Evolutionary conservation across 2,797 vertebrate species (phyloP), one percentile per base, ranked within the genome.

Genomic region (Telmatherina bonti): DNA sequence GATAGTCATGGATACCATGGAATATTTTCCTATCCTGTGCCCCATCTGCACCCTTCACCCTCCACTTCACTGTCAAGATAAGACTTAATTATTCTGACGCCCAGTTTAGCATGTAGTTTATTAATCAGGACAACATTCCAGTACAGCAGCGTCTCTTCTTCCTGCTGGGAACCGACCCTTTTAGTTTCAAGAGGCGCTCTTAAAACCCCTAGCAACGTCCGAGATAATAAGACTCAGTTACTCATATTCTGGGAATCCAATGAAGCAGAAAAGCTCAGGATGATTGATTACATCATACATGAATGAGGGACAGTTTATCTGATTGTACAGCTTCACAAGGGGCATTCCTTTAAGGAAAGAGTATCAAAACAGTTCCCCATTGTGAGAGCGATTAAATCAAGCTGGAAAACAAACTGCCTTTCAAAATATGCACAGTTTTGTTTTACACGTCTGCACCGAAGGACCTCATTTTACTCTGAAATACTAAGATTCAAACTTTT

Each of bases 161-260:
- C 88, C 85, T 59, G 64, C 85, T 85, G 89, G 72, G 91, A 51
- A 54, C 72, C 88, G 88, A 93, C 91, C 88, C 81, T 78, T 45
- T 71, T 90, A 64, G 68, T 88, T 88, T 54, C 53, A 0, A 56
- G 69, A 73, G 75, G 73, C 74, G 74, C 84, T 72, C 65, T 54
- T 79, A 70, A 85, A 92, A 83, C 76, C 87, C 89, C 20, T 87
- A 62, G 89, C 89, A 93, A 93, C 91, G 29, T 69, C 72, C 77
- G 81, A 89, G 67, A 92, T 81, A 92, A 91, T 88, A 77, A 85
- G 30, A 76, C 71, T 74, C 84, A 67, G 88, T 91, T 86, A 89
- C 80, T 92, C 85, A 91, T 92, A 91, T 85, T 91, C 78, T 83
- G 78, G 75, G 54, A 67, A 33, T 86, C 74, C 83, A 91, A 62